Percentiles rank a stretch among this genome's conserved stretches.
Evolutionary conservation across 2,797 vertebrate species (phyloP).

Genomic region (Potorous gilbertii): DNA sequence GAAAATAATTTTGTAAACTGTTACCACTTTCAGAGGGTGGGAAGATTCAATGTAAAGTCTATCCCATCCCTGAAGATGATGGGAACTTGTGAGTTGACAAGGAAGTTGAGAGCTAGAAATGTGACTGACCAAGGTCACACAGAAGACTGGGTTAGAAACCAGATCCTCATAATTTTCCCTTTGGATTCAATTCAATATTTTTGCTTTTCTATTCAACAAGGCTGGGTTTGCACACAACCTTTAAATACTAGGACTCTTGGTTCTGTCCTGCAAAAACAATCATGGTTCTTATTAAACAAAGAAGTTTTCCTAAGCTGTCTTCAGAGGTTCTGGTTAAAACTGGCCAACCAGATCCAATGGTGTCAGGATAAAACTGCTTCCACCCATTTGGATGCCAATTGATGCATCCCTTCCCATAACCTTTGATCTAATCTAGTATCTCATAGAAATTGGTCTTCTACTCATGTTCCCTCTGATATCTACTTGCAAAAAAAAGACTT

Average conservation of each 20-base stretch:
- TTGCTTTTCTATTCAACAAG: background rate
- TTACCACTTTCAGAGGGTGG: slow-evolving; percentile 85
- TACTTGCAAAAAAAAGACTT: background rate
- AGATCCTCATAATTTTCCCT: background rate
- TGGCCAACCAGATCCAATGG: too few species aligned
- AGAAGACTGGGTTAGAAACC: background rate
- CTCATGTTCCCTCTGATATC: background rate
- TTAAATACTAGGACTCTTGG: background rate
- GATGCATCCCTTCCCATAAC: background rate
- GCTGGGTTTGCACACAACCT: background rate
- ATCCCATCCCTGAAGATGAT: slow-evolving; percentile 28
- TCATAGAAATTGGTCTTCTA: background rate
- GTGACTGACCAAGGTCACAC: background rate
- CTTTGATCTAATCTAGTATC: background rate
- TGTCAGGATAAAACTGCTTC: background rate
- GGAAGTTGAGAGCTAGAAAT: background rate
- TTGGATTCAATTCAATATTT: background rate
- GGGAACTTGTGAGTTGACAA: slow-evolving; percentile 41
- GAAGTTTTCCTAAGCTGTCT: background rate
- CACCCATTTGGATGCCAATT: background rate
- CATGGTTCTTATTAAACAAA: background rate
- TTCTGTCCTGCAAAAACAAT: background rate
- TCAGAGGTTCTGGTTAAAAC: background rate
- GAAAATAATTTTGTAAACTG: slow-evolving; percentile 97
- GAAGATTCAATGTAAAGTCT: slow-evolving; percentile 68